phyloP scores from a whole-genome alignment of 1,140 invertebrate species.

The Drosophila lacteicornis region DNA sequence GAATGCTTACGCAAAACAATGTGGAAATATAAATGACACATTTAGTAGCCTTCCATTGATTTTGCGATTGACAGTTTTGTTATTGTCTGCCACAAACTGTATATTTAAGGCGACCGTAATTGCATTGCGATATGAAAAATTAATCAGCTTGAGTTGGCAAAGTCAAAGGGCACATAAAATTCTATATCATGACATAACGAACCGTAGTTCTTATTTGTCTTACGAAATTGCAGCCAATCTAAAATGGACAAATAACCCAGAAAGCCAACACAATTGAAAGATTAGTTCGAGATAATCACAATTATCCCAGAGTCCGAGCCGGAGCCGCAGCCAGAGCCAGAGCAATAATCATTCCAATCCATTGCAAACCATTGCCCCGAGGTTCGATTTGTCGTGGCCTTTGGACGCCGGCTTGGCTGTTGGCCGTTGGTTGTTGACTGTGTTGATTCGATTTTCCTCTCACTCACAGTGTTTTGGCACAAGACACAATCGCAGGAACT shows the following conservation, averaged over 20 bases:
- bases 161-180: conserved; percentile 31
- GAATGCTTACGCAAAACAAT: conserved; percentile 11
- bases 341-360: conserved; percentile 41
- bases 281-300: conserved; percentile 48
- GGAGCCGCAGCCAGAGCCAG: background rate
- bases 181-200: conserved; percentile 27
- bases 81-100: conserved; percentile 6
- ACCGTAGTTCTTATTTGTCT: conserved; percentile 39
- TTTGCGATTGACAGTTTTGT: conserved; percentile 7
- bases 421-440: background rate
- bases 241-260: conserved; percentile 44
- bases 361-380: conserved; percentile 33
- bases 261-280: conserved; percentile 54
- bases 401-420: background rate
- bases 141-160: conserved; percentile 8
- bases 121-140: conserved; percentile 8
- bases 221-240: conserved; percentile 44
- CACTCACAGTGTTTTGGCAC: background rate
- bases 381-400: conserved; percentile 50
- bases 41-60: conserved; percentile 6
- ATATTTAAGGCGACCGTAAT: conserved; percentile 7
- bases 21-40: conserved; percentile 9
- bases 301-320: conserved; percentile 11
- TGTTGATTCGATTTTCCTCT: conserved; percentile 24
- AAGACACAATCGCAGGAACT: conserved; percentile 30